A percentile compares a stretch with the other conserved stretches of the same genome.
phyloP scores from a whole-genome alignment of 2,797 vertebrate species.

The Tolypeutes matacus region DNA sequence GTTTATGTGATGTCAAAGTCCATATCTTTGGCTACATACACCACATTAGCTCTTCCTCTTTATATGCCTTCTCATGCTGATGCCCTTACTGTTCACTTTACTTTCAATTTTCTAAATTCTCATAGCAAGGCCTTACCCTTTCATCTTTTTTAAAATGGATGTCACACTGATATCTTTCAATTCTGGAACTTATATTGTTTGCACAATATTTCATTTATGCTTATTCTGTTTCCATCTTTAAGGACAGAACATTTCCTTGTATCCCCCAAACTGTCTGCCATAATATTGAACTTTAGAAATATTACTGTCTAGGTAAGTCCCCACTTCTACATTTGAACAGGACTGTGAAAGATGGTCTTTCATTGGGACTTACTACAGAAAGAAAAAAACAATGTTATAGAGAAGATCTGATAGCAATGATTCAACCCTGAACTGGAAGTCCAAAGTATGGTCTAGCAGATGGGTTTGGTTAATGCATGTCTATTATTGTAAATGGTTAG shows the following conservation, averaged over 20 bases:
- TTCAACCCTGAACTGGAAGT: neutral
- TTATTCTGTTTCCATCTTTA: neutral
- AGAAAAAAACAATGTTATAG: neutral
- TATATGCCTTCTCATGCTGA: too few relatives aligned
- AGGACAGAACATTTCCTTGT: neutral
- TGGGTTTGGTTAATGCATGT: neutral
- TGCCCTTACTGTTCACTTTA: too few relatives aligned
- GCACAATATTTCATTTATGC: too few relatives aligned
- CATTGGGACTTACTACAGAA: neutral
- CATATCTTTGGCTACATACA: neutral
- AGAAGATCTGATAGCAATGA: neutral
- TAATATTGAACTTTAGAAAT: neutral
- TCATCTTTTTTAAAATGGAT: neutral
- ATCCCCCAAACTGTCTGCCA: neutral
- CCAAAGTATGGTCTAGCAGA: neutral
- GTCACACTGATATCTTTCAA: neutral
- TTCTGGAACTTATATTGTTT: neutral
- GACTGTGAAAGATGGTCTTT: neutral
- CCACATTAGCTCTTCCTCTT: neutral
- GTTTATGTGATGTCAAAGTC: neutral
- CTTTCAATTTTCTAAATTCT: too few relatives aligned
- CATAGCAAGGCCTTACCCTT: too few relatives aligned
- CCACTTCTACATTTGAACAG: neutral
- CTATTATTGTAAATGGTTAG: neutral
- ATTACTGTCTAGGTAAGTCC: neutral